Evolutionary conservation across 2,797 vertebrate species (phyloP), one percentile per base, ranked within the genome.

Genomic region (Eidolon dupreanum): DNA sequence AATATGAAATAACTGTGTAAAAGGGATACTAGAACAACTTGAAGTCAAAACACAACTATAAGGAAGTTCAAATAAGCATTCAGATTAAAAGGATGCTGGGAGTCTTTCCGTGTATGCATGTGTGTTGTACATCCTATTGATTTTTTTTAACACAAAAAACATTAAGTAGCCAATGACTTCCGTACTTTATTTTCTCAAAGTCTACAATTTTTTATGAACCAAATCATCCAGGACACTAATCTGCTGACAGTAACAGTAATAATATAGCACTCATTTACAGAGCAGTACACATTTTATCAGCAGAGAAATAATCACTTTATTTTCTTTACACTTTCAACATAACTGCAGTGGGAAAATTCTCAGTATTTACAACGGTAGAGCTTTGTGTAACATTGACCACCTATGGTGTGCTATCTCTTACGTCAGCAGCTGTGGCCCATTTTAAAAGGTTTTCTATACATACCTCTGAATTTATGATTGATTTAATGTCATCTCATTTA

Each of bases 401-500:
- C 9, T 68, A 33, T 13, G 12, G 8, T 28, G 46, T 22, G 59
- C 6, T 28, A 66, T 46, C 51, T 16, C 57, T 55, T 81, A 46
- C 6, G 13, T 43, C 51, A 57, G 38, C 16, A 31, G 53, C 41
- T n/a, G 55, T 51, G 24, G n/a, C 70, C 49, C 82, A 36, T 68
- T 61, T 83, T 31, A 73, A 86, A 94, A 57, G 38, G 49, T 73
- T 83, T 81, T 73, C 75, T 59, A 83, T 8, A 78, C 26, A 61
- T 33, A 73, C 15, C 33, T 94, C 55, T 90, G 51, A 85, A 81
- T 74, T 79, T 84, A 81, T 77, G 36, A 92, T 66, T 81, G 75
- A 86, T 43, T 74, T 74, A 79, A 59, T 78, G 22, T 94, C 71
- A 74, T 43, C 15, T 92, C 57, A 85, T 59, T 79, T 75, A 81